Conservation (phyloP, 2,113 vertebrate species). For the Emydura subglobosa region DNA sequence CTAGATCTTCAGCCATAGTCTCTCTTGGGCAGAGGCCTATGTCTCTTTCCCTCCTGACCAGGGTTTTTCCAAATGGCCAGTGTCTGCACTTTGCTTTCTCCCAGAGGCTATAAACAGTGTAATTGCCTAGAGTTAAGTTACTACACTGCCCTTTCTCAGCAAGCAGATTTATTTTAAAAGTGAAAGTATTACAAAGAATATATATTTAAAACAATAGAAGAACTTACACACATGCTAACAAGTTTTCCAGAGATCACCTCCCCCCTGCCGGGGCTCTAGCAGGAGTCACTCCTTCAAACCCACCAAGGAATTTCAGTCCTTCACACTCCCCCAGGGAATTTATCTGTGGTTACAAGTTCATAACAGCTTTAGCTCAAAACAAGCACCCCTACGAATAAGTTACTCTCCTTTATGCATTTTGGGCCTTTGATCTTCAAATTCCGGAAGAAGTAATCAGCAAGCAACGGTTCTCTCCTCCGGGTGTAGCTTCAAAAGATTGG, state of each 20-base stretch:
- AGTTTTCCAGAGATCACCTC: too few species aligned
- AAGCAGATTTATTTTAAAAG: too few species aligned
- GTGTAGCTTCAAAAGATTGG: background rate
- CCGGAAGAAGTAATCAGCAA: background rate
- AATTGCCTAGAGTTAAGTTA: too few species aligned
- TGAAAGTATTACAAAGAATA: too few species aligned
- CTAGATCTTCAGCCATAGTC: background rate
- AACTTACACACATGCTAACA: too few species aligned
- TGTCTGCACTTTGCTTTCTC: background rate
- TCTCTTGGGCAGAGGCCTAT: background rate
- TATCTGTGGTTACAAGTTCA: background rate
- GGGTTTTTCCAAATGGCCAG: background rate
- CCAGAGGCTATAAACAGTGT: too few species aligned
- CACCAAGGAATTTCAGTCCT: background rate
- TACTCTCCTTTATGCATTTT: background rate
- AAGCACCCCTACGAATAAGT: background rate
- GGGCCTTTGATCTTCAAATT: background rate
- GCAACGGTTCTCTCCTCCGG: background rate
- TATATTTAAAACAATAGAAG: too few species aligned
- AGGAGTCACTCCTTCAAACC: background rate
- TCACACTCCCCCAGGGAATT: background rate
- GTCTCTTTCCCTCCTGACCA: background rate
- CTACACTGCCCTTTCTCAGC: too few species aligned
- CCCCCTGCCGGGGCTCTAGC: too few species aligned
- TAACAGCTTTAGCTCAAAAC: background rate